Conservation (phyloP, 2,797 vertebrate species). For the Sylvilagus floridanus region DNA sequence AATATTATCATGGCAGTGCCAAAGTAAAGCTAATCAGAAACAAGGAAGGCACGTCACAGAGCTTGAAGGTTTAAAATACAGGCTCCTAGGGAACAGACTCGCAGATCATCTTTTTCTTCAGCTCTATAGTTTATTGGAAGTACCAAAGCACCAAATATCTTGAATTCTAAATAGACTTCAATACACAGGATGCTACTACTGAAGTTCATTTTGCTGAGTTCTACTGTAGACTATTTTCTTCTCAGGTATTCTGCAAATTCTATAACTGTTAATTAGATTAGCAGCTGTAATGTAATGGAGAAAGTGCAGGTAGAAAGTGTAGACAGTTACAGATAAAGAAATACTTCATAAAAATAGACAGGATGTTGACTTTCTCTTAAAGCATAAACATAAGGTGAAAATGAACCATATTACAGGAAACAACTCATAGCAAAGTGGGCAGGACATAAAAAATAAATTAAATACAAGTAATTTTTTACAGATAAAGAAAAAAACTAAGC, state of each 20-base stretch:
- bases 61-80: neutral
- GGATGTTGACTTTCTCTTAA: neutral
- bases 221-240: neutral
- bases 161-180: neutral
- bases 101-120: neutral
- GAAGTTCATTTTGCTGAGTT: neutral
- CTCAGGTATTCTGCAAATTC: neutral
- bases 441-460: neutral
- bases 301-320: neutral
- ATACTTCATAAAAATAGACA: neutral
- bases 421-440: neutral
- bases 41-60: neutral
- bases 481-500: neutral
- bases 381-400: neutral
- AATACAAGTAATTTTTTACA: neutral
- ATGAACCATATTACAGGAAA: neutral
- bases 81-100: neutral
- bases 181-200: neutral
- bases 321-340: neutral
- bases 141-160: neutral
- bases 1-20: neutral
- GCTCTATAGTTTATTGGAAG: neutral
- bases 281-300: neutral
- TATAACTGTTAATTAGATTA: neutral
- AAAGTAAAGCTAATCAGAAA: neutral